phyloP scores from a whole-genome alignment of 2,113 vertebrate genomes.

The Nansenia antarctica region DNA sequence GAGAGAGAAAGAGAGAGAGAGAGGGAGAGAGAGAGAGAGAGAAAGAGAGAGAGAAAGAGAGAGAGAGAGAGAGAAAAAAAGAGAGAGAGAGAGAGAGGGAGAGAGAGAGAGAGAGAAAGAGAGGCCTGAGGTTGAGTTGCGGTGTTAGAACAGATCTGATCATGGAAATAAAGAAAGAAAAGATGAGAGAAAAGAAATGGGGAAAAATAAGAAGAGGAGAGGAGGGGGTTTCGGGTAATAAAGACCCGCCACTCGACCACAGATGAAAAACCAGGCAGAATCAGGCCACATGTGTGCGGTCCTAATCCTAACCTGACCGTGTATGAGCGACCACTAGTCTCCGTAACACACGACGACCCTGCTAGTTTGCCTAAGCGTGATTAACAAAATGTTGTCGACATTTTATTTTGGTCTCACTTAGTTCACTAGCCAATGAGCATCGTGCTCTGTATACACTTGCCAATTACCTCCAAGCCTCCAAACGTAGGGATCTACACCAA shows the following conservation, averaged over 20 bases:
- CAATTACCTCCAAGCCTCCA: neutral
- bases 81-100: neutral
- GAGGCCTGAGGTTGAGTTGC: neutral
- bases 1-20: conserved; percentile 44
- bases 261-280: too few relatives aligned
- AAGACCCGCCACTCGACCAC: neutral
- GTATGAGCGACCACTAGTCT: too few relatives aligned
- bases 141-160: conserved; percentile 3
- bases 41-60: conserved; percentile 14
- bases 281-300: neutral
- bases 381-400: too few relatives aligned
- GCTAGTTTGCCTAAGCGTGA: too few relatives aligned
- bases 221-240: neutral
- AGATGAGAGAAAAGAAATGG: neutral
- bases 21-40: conserved; percentile 42
- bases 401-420: neutral
- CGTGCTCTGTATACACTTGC: neutral
- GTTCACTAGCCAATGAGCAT: neutral
- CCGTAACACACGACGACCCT: too few relatives aligned
- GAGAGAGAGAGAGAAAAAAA: neutral
- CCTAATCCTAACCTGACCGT: neutral
- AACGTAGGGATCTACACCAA: neutral
- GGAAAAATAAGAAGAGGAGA: neutral
- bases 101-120: conserved; percentile 4
- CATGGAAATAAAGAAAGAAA: too few relatives aligned